Evolutionary conservation across 2,113 vertebrate genomes (phyloP), one percentile per base, ranked within the genome.

Genomic region (Dinomys branickii): DNA sequence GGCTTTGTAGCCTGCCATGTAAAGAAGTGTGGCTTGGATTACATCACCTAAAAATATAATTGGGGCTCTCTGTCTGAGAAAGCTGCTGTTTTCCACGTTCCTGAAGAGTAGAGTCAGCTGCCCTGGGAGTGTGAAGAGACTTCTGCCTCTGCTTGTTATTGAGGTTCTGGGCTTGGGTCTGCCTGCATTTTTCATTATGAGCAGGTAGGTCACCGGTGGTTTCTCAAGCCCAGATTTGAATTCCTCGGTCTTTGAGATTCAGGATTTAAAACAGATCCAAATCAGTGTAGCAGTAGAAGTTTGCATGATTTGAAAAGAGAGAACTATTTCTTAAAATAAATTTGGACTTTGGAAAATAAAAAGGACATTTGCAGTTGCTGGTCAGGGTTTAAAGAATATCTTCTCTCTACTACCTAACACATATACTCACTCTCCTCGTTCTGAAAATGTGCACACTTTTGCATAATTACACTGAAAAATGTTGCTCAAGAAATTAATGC

Each of bases 41-140:
- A 30, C 8, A 75, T 84, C 82, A 85, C 81, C 69, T 88, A 92
- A 65, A 85, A 81, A 75, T 52, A 38, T 12, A 44, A 30, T 54
- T 83, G 56, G 56, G 91, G 71, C 92, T 93, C 69, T 97, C 73
- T 97, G n/a, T 93, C 89, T 1, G 9, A 41, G 96, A 83, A 90
- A 94, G 86, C 63, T n/a, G 69, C 56, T 90, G 35, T 54, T 89
- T 50, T 73, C 81, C 52, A 56, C 92, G 89, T 94, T 92, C 93
- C 73, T 97, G 30, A 11, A 38, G 87, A 50, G 73, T 93, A 59
- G 65, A 44, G 44, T 91, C 95, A 90, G 87, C 61, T 71, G 30
- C 73, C 7, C 50, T 3, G 0, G 6, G 83, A 33, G 85, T 30
- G 7, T 9, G 0, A 41, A 30, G 52, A 80, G 81, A 41, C 50